Evolutionary conservation across 2,797 vertebrate species (phyloP).

Genomic region (Scyliorhinus canicula): DNA sequence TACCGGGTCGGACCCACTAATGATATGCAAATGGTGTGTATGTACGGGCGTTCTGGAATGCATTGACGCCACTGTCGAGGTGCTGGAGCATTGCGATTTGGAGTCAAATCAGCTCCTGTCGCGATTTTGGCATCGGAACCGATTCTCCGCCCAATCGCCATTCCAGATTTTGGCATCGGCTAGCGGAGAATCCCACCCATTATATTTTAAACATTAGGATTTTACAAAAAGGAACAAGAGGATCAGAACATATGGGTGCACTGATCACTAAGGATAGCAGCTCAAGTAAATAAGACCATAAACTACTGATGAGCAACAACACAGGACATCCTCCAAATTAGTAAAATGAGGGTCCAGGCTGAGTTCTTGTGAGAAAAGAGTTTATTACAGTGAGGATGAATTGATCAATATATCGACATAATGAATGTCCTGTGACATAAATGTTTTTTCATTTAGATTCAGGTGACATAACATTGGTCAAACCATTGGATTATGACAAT

Average conservation of each 20-base stretch:
- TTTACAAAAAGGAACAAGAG: not conserved
- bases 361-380: not conserved
- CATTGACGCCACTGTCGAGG: too few relatives aligned
- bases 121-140: too few relatives aligned
- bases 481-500: conserved; percentile 43
- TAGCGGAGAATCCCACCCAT: too few relatives aligned
- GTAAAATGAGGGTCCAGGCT: not conserved
- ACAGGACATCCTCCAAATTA: not conserved
- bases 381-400: not conserved
- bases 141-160: too few relatives aligned
- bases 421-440: not conserved
- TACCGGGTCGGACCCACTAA: too few relatives aligned
- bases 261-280: not conserved
- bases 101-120: too few relatives aligned
- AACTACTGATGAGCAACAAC: not conserved
- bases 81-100: too few relatives aligned
- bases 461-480: conserved; percentile 43
- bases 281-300: not conserved
- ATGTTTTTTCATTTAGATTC: conserved; percentile 39
- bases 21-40: too few relatives aligned
- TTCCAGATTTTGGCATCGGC: too few relatives aligned
- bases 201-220: not conserved
- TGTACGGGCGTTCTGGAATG: too few relatives aligned
- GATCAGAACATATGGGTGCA: not conserved
- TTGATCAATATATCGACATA: not conserved